These are phyloP conservation scores for Monoplex corrugatus DNA, from an alignment of 2,888 invertebrate species.

Conservation along the genomic window DNA sequence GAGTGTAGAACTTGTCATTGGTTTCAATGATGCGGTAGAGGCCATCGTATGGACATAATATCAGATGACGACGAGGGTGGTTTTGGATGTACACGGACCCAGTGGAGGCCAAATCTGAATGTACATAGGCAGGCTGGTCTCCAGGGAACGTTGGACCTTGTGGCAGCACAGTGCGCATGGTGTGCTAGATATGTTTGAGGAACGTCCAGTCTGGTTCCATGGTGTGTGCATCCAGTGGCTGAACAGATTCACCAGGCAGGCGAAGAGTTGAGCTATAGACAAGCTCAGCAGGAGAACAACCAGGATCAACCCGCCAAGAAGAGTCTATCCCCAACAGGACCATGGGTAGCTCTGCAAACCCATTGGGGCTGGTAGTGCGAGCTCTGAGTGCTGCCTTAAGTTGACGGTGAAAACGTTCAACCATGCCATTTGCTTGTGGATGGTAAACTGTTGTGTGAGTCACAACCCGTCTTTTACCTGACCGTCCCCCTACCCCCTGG, in stretches of 20 bases:
- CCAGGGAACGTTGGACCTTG: conserved; percentile 20
- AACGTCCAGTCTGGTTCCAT: conserved; percentile 15
- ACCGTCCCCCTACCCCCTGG: too few relatives aligned
- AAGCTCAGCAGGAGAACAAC: conserved; percentile 22
- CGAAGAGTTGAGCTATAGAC: conserved; percentile 5
- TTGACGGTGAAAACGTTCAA: background rate
- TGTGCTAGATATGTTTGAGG: background rate
- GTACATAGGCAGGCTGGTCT: background rate
- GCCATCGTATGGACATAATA: background rate
- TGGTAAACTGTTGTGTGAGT: background rate
- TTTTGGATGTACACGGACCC: background rate
- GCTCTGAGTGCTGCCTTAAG: conserved; percentile 18
- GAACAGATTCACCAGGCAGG: conserved; percentile 22
- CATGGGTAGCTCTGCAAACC: conserved; percentile 15
- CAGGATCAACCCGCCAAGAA: conserved; percentile 30
- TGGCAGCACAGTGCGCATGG: conserved; percentile 13
- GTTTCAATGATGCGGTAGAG: background rate
- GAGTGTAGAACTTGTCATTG: background rate
- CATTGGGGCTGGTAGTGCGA: background rate
- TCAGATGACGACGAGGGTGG: background rate
- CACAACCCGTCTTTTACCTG: too few relatives aligned
- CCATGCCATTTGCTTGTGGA: background rate
- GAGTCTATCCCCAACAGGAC: conserved; percentile 1
- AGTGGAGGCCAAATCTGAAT: background rate
- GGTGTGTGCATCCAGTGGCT: background rate